These are phyloP conservation scores for Drosophila lacteicornis DNA, from an alignment of 1,140 invertebrate species.

Conservation along the genomic window DNA sequence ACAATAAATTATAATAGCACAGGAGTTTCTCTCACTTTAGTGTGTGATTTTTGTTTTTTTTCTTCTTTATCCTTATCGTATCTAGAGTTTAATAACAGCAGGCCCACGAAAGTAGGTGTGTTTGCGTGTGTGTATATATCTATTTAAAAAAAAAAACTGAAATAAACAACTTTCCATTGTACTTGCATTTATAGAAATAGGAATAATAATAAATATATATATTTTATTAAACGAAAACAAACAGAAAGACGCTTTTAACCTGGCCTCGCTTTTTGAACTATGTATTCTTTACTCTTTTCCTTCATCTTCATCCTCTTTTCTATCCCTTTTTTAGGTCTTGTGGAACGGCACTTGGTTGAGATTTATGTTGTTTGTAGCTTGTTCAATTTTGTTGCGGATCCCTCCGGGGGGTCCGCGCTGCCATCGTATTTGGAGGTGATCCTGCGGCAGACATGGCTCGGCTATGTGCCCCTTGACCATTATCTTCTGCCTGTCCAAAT, in stretches of 20 bases:
- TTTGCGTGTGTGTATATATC: slow-evolving; percentile 16
- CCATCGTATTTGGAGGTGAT: background rate
- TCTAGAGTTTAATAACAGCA: slow-evolving; percentile 59
- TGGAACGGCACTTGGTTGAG: slow-evolving; percentile 66
- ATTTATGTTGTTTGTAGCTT: slow-evolving; percentile 46
- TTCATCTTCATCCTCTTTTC: slow-evolving; percentile 1
- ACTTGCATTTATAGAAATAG: slow-evolving; percentile 50
- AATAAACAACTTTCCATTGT: slow-evolving; percentile 47
- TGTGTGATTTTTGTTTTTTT: slow-evolving; percentile 7
- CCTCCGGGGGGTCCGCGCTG: background rate
- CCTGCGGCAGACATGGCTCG: background rate
- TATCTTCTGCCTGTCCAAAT: background rate
- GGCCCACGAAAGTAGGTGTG: slow-evolving; percentile 20
- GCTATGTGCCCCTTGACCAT: slow-evolving; percentile 8
- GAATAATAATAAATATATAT: slow-evolving; percentile 47
- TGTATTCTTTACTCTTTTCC: slow-evolving; percentile 12
- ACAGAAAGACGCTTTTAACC: slow-evolving; percentile 31
- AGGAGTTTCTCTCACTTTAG: slow-evolving; percentile 18
- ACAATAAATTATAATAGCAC: slow-evolving; percentile 69
- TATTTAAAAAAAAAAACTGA: slow-evolving; percentile 33
- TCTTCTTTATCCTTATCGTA: slow-evolving; percentile 34
- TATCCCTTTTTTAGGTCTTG: slow-evolving; percentile 39
- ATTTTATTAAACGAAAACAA: slow-evolving; percentile 50
- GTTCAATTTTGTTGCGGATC: slow-evolving; percentile 2
- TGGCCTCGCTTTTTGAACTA: slow-evolving; percentile 41